Conservation (phyloP, 92 coral and sea anemone genomes). For the Zoanthus solanderi region DNA sequence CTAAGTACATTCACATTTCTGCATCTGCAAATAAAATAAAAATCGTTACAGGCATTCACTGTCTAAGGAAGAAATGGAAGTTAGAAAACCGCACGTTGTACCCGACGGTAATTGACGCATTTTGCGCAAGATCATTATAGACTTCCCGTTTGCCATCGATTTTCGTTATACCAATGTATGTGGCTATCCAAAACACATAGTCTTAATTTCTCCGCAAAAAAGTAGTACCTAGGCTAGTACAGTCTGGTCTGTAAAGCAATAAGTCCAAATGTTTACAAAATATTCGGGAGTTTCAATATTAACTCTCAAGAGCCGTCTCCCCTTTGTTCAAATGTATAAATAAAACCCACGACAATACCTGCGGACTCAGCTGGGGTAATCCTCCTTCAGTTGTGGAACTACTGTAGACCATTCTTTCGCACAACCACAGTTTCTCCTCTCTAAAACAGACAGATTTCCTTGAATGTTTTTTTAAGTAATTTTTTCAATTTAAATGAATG, state of each 20-base stretch:
- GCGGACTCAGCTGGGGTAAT: slow-evolving; percentile 85
- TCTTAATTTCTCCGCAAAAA: not conserved
- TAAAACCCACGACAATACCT: slow-evolving; percentile 54
- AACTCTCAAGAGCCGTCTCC: not conserved
- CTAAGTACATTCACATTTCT: too few species aligned
- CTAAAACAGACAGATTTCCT: slow-evolving; percentile 44
- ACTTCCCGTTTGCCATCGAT: not conserved
- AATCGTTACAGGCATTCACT: too few species aligned
- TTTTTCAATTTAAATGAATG: not conserved
- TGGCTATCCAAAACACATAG: not conserved
- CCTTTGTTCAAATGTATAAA: not conserved
- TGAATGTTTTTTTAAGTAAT: not conserved
- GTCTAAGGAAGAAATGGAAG: too few species aligned
- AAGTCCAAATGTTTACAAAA: too few species aligned
- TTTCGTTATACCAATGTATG: not conserved
- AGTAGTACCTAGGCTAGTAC: not conserved
- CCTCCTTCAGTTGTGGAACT: slow-evolving; percentile 87
- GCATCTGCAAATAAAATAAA: too few species aligned
- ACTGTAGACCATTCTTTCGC: slow-evolving; percentile 78
- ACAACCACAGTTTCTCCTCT: slow-evolving; percentile 74
- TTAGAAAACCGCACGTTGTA: too few species aligned
- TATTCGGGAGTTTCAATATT: not conserved
- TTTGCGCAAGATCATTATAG: not conserved
- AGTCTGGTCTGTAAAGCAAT: not conserved
- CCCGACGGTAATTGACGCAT: not conserved